These are phyloP conservation scores for Rhegmatorhina hoffmannsi DNA, from an alignment of 2,113 vertebrate genomes.

Conservation along the genomic window DNA sequence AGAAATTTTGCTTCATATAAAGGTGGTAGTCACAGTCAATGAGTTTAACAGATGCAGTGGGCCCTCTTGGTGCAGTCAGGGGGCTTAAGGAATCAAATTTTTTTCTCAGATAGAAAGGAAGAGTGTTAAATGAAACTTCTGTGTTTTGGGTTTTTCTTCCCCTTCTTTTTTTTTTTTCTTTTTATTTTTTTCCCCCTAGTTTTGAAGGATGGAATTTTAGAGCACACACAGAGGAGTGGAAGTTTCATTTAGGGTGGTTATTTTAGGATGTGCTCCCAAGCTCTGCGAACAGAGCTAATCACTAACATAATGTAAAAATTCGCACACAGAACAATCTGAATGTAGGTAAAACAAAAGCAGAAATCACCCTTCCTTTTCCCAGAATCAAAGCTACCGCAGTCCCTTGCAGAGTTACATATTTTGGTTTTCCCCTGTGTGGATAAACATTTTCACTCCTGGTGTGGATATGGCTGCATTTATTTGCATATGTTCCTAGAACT, in stretches of 20 bases:
- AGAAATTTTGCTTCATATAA: conserved; percentile 2
- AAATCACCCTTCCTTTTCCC: background rate
- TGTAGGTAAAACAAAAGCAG: background rate
- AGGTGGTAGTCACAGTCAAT: conserved; percentile 1
- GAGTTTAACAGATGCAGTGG: conserved; percentile 34
- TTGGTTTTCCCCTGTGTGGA: background rate
- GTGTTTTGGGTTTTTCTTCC: background rate
- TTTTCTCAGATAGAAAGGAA: conserved; percentile 15
- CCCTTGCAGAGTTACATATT: background rate
- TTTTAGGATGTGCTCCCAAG: background rate
- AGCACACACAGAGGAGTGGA: background rate
- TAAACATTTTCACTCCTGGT: background rate
- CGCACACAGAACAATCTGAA: background rate
- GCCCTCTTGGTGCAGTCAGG: background rate
- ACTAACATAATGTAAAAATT: background rate
- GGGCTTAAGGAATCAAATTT: background rate
- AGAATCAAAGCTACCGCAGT: background rate
- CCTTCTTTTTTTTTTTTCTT: fast-evolving
- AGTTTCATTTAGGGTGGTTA: background rate
- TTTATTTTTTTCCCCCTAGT: background rate
- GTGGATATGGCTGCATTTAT: background rate
- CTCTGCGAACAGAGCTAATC: background rate
- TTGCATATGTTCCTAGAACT: background rate
- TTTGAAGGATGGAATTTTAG: background rate
- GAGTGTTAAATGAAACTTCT: background rate